Conservation (phyloP, 2,797 vertebrate species). For the Margarornis squamiger region DNA sequence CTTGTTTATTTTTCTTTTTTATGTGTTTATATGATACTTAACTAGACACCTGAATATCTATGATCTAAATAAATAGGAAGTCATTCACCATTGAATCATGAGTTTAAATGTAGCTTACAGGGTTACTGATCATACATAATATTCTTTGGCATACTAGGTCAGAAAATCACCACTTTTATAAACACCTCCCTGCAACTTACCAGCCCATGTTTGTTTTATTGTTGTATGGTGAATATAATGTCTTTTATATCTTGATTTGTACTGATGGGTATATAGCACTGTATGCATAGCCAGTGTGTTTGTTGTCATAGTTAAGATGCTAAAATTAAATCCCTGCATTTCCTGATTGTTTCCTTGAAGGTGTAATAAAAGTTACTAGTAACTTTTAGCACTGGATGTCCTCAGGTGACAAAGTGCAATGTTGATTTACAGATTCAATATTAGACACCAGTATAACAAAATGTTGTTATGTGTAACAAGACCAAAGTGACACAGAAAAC, state of each 20-base stretch:
- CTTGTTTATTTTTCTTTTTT: not conserved
- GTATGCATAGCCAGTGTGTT: not conserved
- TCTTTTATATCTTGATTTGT: not conserved
- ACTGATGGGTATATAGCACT: not conserved
- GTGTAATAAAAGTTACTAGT: not conserved
- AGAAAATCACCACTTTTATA: not conserved
- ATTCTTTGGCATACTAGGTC: not conserved
- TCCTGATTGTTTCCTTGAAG: not conserved
- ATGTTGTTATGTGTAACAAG: not conserved
- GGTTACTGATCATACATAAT: not conserved
- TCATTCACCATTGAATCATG: not conserved
- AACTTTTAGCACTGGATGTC: not conserved
- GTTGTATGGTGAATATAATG: not conserved
- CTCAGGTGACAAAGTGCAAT: not conserved
- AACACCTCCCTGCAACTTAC: not conserved
- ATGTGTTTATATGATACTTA: not conserved
- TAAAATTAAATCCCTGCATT: not conserved
- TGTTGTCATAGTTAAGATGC: not conserved
- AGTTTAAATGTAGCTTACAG: not conserved
- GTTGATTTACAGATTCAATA: not conserved
- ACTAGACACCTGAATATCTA: not conserved
- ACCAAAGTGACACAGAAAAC: not conserved
- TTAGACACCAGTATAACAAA: not conserved
- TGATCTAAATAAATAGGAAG: not conserved
- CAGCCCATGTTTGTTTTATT: not conserved